Evolutionary conservation across 2,113 vertebrate genomes (phyloP).

Genomic region (Takifugu bimaculatus): DNA sequence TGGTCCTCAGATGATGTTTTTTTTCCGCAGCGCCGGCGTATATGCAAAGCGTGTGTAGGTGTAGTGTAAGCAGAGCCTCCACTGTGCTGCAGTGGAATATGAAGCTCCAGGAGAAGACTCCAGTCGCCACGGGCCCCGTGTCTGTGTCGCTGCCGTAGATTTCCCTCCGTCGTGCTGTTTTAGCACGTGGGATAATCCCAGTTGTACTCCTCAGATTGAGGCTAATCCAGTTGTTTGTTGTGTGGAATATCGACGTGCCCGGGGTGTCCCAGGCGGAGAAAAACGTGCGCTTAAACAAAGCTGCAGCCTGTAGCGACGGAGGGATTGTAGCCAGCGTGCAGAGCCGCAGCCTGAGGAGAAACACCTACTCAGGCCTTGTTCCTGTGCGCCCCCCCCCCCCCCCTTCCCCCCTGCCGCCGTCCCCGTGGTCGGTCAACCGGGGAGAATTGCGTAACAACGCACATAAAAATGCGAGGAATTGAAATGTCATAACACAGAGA

Average conservation of each 20-base stretch:
- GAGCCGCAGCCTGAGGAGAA: constrained; percentile 49
- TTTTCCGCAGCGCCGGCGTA: constrained; percentile 19
- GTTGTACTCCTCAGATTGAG: constrained; percentile 49
- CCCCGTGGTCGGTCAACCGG: constrained; percentile 45
- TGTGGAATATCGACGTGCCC: constrained; percentile 37
- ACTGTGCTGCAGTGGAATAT: constrained; percentile 43
- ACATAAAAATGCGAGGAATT: constrained; percentile 37
- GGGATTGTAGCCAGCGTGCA: constrained; percentile 51
- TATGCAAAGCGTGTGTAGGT: constrained; percentile 61
- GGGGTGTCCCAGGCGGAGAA: constrained; percentile 37
- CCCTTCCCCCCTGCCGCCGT: constrained; percentile 3
- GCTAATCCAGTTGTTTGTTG: constrained; percentile 51
- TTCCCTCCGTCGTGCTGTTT: constrained; percentile 36
- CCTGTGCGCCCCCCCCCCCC: constrained; percentile 21
- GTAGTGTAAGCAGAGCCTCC: constrained; percentile 41
- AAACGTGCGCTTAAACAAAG: constrained; percentile 35
- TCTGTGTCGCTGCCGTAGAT: constrained; percentile 33
- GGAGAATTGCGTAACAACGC: constrained; percentile 54
- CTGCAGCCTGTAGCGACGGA: constrained; percentile 41
- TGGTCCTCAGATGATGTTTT: constrained; percentile 40
- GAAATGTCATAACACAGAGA: constrained; percentile 47
- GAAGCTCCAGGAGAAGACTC: constrained; percentile 22
- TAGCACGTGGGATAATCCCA: constrained; percentile 34
- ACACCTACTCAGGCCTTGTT: constrained; percentile 58
- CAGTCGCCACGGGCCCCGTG: constrained; percentile 31